These are phyloP conservation scores for Drosophila punjabiensis DNA, from an alignment of 1,140 invertebrate species.

Conservation along the genomic window DNA sequence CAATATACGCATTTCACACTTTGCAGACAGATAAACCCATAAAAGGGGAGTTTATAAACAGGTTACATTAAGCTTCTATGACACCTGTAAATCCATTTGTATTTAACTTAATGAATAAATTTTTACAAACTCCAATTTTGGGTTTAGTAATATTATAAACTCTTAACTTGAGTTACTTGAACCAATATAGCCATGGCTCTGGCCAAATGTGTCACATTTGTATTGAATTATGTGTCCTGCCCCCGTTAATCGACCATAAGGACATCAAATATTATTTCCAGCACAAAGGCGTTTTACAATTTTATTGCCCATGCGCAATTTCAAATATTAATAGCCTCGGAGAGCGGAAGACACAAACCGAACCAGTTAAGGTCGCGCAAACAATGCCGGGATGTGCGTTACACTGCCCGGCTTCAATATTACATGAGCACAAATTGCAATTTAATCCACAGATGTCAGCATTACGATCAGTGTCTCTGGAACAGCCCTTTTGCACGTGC, in stretches of 20 bases:
- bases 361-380: slow-evolving; percentile 53
- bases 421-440: slow-evolving; percentile 85
- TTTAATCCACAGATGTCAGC: slow-evolving; percentile 86
- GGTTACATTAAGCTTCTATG: not conserved
- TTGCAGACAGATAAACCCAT: not conserved
- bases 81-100: too few relatives aligned
- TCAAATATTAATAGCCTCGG: slow-evolving; percentile 72
- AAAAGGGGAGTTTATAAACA: not conserved
- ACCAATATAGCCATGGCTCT: not conserved
- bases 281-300: slow-evolving; percentile 65
- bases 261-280: slow-evolving; percentile 71
- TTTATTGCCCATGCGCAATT: slow-evolving; percentile 77
- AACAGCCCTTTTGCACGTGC: slow-evolving; percentile 77
- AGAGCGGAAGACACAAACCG: slow-evolving; percentile 24
- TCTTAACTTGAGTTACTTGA: not conserved
- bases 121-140: not conserved
- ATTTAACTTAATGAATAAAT: not conserved
- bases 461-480: slow-evolving; percentile 75
- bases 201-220: slow-evolving; percentile 7
- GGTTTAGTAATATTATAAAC: too few relatives aligned
- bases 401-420: slow-evolving; percentile 69
- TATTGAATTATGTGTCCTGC: not conserved
- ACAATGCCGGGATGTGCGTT: slow-evolving; percentile 46
- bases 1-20: slow-evolving; percentile 34
- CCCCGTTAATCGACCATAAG: slow-evolving; percentile 75